phyloP scores from a whole-genome alignment of 2,113 vertebrate genomes.

The Hemiscyllium ocellatum region DNA sequence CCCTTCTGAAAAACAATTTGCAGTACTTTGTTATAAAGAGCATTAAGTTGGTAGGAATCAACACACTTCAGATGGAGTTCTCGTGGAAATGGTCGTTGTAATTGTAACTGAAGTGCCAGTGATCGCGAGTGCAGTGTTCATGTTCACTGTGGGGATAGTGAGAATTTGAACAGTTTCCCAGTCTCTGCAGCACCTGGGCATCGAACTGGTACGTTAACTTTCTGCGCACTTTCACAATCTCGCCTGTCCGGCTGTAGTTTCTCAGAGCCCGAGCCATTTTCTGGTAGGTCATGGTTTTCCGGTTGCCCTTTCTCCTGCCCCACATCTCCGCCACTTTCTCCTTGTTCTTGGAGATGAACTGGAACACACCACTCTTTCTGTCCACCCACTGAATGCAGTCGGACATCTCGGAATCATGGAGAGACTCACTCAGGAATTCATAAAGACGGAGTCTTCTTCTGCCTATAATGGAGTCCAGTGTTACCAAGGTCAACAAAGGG shows the following conservation, averaged over 20 bases:
- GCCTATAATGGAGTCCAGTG: constrained; percentile 45
- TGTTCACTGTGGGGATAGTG: constrained; percentile 55
- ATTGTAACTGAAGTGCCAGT: constrained; percentile 40
- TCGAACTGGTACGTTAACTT: constrained; percentile 67
- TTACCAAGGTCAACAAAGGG: neutral
- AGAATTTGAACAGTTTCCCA: constrained; percentile 49
- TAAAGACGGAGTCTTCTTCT: constrained; percentile 73
- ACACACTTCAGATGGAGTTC: neutral
- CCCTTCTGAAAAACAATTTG: neutral
- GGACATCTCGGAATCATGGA: constrained; percentile 64
- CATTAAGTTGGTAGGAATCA: neutral
- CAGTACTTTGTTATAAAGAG: neutral
- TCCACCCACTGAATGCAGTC: constrained; percentile 73
- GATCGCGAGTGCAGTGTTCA: constrained; percentile 43
- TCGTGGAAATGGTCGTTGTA: constrained; percentile 44
- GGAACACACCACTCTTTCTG: constrained; percentile 60
- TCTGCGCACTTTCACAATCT: constrained; percentile 66
- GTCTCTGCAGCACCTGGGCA: constrained; percentile 38
- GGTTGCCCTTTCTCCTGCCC: constrained; percentile 65
- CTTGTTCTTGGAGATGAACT: constrained; percentile 73
- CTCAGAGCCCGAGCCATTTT: constrained; percentile 67
- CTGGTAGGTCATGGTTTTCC: constrained; percentile 72
- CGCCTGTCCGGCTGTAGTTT: constrained; percentile 65
- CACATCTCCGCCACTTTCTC: constrained; percentile 65
- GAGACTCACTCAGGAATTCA: constrained; percentile 72